Base-by-base conservation (phyloP, 2,113 vertebrate species). In the Origma solitaria region DNA sequence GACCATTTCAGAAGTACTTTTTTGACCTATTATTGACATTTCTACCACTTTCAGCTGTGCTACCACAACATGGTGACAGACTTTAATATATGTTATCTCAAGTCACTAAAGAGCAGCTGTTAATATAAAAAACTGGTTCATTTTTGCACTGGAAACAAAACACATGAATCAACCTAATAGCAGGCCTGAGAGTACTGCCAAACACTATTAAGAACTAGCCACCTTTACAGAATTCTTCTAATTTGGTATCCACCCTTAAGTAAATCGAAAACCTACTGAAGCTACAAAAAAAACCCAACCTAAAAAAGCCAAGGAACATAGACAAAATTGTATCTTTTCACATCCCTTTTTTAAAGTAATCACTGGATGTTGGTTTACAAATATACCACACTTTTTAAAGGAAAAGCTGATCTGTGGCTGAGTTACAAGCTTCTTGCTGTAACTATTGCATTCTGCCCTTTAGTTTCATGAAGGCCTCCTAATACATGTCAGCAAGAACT, bases 1-100 rank as follows among this genome's bases (percentile, higher is more conserved):
- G 70, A 88, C 62, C 33, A 85, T 83, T 84, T 85, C 88, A 96
- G 65, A 91, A 61, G 54, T 88, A 82, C 79, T 95, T 53, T 94
- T 97, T 95, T 96, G 57, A 68, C 11, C 40, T 83, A 60, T 71
- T 92, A 64, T 45, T 94, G 86, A 60, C 58, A 92, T 94, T 96
- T 91, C 71, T 93, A 90, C 37, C 65, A 71, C 78, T 70, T 94
- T 94, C 45, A 96, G 33, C 50, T 86, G 53, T 82, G 79, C 49
- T 61, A 94, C 54, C 30, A 81, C 6, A 38, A 61, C 27, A 42
- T 22, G 30, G 60, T 91, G 73, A 88, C 19, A 80, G 77, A 58
- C 47, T 85, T 75, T 71, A 96, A 95, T 25, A 79, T 51, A 40
- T 6, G 33, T 53, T 86, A 86, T 77, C 73, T 54, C 19, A 51